Evolutionary conservation across 2,113 vertebrate genomes (phyloP), one percentile per base, ranked within the genome.

Genomic region (Poeciliopsis prolifica): DNA sequence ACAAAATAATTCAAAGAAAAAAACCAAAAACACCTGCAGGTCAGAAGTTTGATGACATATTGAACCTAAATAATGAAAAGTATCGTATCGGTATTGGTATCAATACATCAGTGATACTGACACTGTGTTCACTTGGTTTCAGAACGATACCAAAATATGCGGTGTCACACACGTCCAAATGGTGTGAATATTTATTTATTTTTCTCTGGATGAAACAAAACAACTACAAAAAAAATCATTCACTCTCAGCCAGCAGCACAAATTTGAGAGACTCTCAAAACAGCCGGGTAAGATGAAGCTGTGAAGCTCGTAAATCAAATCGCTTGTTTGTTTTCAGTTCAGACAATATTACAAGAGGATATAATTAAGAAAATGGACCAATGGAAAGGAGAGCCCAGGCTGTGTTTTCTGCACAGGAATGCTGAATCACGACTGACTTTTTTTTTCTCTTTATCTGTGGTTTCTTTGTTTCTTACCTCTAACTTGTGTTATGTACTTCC

Each of bases 341-440:
- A 83, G 81, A 81, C 79, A 5, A 86, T 83, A 87, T 67, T 80
- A 67, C 58, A 78, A 78, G 78, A 78, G 63, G 72, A 69, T 71
- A 76, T 86, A 91, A 91, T 88, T 86, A 91, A 75, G 78, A 79
- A 78, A 88, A 87, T 86, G 79, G 82, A 79, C 68, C 44, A 83
- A 89, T 42, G 67, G 81, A 73, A 80, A 73, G 74, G 68, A 89
- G 72, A 79, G 60, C 2, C 3, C 28, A 69, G 61, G 7, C 60
- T 40, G 17, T 37, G 35, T 68, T 42, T 76, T 70, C 65, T 77
- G 70, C 67, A 72, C 10, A 28, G 42, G 63, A 71, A 61, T 61
- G 69, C 70, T 74, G 69, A 51, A 31, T n/a, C 31, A 31, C 54
- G 17, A 24, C 26, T 70, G 10, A 33, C 54, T 58, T 17, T 1